phyloP scores from a whole-genome alignment of 2,888 invertebrate genomes.

The Hymenopus coronatus region DNA sequence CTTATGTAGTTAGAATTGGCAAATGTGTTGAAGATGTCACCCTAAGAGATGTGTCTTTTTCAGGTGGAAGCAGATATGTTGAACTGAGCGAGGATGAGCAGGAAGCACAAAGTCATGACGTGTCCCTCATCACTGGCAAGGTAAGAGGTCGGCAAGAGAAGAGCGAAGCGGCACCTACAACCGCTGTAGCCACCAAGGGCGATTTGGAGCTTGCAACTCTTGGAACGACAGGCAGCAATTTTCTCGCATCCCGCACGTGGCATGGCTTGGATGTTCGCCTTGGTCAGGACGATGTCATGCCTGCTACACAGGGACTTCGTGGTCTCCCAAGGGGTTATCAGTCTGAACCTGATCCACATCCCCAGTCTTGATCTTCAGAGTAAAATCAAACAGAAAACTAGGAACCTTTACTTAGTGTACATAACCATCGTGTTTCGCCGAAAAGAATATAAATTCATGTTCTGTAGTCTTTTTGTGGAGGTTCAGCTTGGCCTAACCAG shows the following conservation, averaged over 20 bases:
- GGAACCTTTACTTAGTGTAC: no score
- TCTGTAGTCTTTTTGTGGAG: no score
- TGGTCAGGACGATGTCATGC: not conserved
- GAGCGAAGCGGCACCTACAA: not conserved
- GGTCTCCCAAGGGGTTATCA: not conserved
- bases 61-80: not conserved
- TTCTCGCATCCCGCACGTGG: not conserved
- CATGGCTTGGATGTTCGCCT: not conserved
- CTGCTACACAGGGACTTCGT: not conserved
- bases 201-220: not conserved
- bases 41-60: not conserved
- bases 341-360: not conserved
- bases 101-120: not conserved
- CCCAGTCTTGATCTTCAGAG: not conserved
- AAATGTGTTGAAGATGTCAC: no score
- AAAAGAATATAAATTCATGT: no score
- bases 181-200: not conserved
- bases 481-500: no score
- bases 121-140: not conserved
- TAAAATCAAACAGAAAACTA: no score
- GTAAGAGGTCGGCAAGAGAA: not conserved
- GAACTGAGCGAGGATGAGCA: not conserved
- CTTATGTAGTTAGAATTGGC: no score
- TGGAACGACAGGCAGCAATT: no score
- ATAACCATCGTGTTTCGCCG: no score